Evolutionary conservation across 2,888 invertebrate species (phyloP), one percentile per base, ranked within the genome.

Genomic region (Shargacucullia verbasci): DNA sequence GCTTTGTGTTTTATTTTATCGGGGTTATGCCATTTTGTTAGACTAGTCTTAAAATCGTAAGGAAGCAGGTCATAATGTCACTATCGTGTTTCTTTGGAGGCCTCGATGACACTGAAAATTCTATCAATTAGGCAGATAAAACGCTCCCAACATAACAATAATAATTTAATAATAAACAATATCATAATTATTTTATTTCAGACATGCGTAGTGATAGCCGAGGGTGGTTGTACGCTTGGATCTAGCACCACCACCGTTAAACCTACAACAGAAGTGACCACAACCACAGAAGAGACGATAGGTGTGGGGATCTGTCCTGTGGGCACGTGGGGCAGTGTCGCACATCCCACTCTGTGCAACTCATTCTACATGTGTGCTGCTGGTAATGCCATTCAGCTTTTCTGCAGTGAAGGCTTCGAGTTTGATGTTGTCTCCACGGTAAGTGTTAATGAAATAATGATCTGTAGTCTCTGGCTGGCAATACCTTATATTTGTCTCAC

Each of bases 371-470:
- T 80, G 68, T 87, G 87, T 39, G 55, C 72, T 0, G 79, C 66
- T 1, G 85, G 84, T 0, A 55, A 38, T 1, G 62, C 76, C 0
- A 67, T 80, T n/a, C 74, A 63, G 8, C 48, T 82, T 9, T 70
- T 49, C 37, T 86, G 86, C 45, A 66, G 65, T 1, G 57, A 62
- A 0, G 83, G 82, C 1, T 77, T 70, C 5, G 84, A 86, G 48
- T 86, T 77, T 20, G 76, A 83, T 48, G 66, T 70, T 0, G 29
- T 34, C 1, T 0, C 11, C 2, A 37, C 0, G 13, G 70, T 70
- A 31, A 67, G 60, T 45, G 13, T 4, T 34, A 11, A 27, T 35
- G 11, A 7, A 37, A 29, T 35, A 4, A n/a, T n/a, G n/a, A n/a
- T n/a, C n/a, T n/a, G n/a, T n/a, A n/a, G n/a, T n/a, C n/a, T n/a